These are phyloP conservation scores for Cheirogaleus major DNA, from an alignment of 2,797 vertebrate species.

Conservation along the genomic window DNA sequence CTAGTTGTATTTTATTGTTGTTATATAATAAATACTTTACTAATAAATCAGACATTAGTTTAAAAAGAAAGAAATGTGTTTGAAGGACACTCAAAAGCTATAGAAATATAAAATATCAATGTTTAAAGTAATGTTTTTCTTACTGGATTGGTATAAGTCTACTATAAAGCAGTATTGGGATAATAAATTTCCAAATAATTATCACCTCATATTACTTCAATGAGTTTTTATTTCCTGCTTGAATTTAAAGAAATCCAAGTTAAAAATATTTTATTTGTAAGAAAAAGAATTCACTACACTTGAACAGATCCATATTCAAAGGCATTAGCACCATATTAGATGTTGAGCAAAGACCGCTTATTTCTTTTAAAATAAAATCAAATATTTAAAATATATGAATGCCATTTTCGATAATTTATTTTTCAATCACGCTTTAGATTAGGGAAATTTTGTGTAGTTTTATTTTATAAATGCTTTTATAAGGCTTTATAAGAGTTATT, in stretches of 20 bases:
- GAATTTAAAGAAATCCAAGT: not conserved
- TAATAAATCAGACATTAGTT: not conserved
- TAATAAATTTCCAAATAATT: not conserved
- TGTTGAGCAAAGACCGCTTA: not conserved
- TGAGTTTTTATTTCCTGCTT: not conserved
- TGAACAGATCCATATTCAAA: not conserved
- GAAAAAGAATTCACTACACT: not conserved
- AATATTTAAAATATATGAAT: not conserved
- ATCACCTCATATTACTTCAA: not conserved
- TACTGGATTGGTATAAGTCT: not conserved
- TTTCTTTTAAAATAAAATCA: not conserved
- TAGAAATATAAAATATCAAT: not conserved
- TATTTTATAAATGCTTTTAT: not conserved
- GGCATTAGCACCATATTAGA: not conserved
- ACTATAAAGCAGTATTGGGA: not conserved
- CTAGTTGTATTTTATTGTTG: not conserved
- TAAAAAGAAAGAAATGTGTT: not conserved
- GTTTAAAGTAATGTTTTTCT: not conserved
- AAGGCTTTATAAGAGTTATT: not conserved
- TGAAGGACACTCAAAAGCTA: not conserved
- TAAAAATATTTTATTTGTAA: not conserved
- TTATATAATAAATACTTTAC: not conserved
- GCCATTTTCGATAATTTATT: not conserved
- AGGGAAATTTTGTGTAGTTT: not conserved
- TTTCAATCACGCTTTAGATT: not conserved